phyloP scores from a whole-genome alignment of 1,140 invertebrate genomes.

The Hyphantria cunea region DNA sequence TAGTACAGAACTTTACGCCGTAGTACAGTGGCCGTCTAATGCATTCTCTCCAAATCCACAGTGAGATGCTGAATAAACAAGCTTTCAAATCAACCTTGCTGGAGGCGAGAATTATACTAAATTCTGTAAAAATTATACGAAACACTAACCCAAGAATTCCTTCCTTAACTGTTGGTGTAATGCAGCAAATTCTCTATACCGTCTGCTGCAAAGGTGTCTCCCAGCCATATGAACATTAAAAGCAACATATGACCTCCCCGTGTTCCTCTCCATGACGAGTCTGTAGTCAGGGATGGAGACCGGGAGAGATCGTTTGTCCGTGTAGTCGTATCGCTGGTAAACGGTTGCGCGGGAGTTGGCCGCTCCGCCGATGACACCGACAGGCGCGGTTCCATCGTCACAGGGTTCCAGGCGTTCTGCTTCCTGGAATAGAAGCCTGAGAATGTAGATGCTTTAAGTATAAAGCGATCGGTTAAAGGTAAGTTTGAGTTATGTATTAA shows the following conservation, averaged over 20 bases:
- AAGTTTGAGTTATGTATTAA: too few species aligned
- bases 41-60: too few species aligned
- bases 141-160: constrained; percentile 91
- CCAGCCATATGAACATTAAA: constrained; percentile 99
- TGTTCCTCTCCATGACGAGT: constrained; percentile 85
- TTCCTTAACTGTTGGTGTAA: constrained; percentile 95
- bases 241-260: constrained; percentile 95
- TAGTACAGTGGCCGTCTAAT: too few species aligned
- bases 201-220: constrained; percentile 95
- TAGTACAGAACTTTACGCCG: too few species aligned
- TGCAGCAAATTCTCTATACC: constrained; percentile 97
- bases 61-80: too few species aligned
- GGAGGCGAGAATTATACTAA: too few species aligned
- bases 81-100: too few species aligned
- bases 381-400: constrained; percentile 93
- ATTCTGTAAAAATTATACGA: too few species aligned
- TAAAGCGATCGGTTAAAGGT: too few species aligned
- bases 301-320: constrained; percentile 97
- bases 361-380: constrained; percentile 86
- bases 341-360: constrained; percentile 66
- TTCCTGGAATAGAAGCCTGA: constrained; percentile 82
- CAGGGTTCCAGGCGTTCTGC: constrained; percentile 92
- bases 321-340: constrained; percentile 89
- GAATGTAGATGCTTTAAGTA: neutral
- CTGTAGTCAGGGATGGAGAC: constrained; percentile 95